Base-by-base conservation (phyloP, 2,113 vertebrate species). In the Pygoscelis antarcticus region DNA sequence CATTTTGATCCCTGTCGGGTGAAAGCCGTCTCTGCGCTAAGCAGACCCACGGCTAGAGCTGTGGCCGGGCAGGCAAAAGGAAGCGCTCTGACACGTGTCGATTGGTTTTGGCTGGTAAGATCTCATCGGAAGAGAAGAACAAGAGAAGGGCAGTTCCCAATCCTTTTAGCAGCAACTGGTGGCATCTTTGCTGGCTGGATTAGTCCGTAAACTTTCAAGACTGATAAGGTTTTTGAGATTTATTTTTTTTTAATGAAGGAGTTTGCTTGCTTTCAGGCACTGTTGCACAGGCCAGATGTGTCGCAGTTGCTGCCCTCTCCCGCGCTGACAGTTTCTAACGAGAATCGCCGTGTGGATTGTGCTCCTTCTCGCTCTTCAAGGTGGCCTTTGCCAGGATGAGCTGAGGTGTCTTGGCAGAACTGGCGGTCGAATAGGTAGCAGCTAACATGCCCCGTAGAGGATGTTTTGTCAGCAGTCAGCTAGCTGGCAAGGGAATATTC, bases 401-500 rank as follows among this genome's bases (percentile, higher is more conserved):
- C n/a, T 58, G 55, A 30, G 38, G 68, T n/a, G 9, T 47, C 18
- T 16, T 11, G 25, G 36, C 27, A 6, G 69, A 68, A 19, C 54
- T 46, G 55, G 34, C 69, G 72, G 26, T 49, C n/a, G 8, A 40
- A 9, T 4, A 34, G 34, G 55, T 17, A 2, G 11, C 6, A 32
- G 26, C 61, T 34, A 10, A 13, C 19, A 1, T 0, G 2, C 19
- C n/a, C 38, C 5, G 2, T 2, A 7, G 60, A 16, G 36, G 65
- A 6, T 25, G 9, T 34, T 55, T 25, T 75, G 29, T 75, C 83
- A 83, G 42, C 83, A 49, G 14, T 8, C 40, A 25, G 27, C 40
- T 25, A n/a, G 10, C 34, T 30, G 66, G 34, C 57, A 23, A 30
- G 30, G 57, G 44, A 29, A 20, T 54, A 7, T 29, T 55, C 49